Percentiles rank a stretch among this genome's conserved stretches.
These are phyloP conservation scores for Tangara arthus DNA, from an alignment of 2,797 vertebrate species.

Conservation along the genomic window DNA sequence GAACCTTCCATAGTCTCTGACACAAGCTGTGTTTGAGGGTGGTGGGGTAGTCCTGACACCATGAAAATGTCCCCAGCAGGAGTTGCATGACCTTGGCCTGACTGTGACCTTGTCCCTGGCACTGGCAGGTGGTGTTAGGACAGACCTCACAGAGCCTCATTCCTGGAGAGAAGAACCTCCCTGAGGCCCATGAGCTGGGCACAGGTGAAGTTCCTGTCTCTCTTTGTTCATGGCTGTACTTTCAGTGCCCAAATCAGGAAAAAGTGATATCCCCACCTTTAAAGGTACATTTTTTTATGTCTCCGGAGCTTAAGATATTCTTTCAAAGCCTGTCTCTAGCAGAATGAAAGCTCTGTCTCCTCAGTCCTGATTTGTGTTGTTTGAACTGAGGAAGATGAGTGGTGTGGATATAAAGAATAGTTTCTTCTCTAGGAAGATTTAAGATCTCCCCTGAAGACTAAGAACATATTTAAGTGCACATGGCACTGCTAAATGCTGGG, in stretches of 20 bases:
- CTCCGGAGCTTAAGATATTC: not conserved
- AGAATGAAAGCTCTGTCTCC: not conserved
- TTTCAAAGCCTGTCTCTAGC: not conserved
- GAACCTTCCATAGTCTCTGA: not conserved
- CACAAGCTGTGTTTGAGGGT: not conserved
- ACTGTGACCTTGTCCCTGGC: not conserved
- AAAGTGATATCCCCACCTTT: not conserved
- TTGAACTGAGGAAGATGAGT: not conserved
- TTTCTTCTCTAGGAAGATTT: not conserved
- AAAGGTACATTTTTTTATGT: not conserved
- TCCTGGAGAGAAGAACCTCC: not conserved
- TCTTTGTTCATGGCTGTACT: not conserved
- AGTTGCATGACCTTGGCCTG: not conserved
- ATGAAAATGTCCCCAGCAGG: not conserved
- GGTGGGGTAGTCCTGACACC: fast-evolving
- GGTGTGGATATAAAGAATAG: not conserved
- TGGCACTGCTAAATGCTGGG: not conserved
- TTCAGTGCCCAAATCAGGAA: not conserved
- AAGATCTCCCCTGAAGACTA: not conserved
- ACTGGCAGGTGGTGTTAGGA: not conserved
- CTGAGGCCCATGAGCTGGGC: not conserved
- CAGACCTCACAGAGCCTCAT: not conserved
- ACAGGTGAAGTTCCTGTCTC: not conserved
- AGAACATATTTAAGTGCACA: not conserved
- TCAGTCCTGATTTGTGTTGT: not conserved